Evolutionary conservation across 2,113 vertebrate genomes (phyloP), one percentile per base, ranked within the genome.

Genomic region (Monopterus albus): DNA sequence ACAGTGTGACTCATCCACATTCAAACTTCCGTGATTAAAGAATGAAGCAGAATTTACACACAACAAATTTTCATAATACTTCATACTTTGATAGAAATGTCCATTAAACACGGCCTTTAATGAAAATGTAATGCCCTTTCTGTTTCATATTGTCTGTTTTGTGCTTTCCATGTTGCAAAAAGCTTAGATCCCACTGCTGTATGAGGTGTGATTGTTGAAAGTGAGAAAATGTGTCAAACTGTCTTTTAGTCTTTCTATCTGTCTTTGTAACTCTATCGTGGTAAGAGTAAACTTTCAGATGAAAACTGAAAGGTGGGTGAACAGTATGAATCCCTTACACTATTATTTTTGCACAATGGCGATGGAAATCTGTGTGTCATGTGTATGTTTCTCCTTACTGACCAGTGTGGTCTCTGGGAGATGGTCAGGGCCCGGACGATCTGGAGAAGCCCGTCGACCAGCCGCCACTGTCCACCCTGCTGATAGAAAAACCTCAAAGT

Each of bases 351-450:
- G 45, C 23, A 43, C 73, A 70, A 9, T 65, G 75, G 77, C 61
- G 76, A 56, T 42, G 7, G 47, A 0, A 47, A 63, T 25, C 62
- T 60, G 64, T 78, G 57, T 33, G 42, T 85, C 2, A n/a, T 26
- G 43, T 61, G 15, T 72, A 87, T 50, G 40, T 79, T 66, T 90
- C 33, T 73, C 40, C 72, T 77, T 69, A 77, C 57, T 82, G 43
- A 84, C 66, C 85, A 98, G 96, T 96, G 57, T 98, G 95, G 95
- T 98, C 96, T 82, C 56, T 96, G 50, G 96, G 95, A 43, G 97
- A 98, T 2, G 91, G 94, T 51, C 95, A 94, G 18, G 17, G 70
- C 18, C 91, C 91, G 7, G 97, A 99, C 25, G 96, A 98, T 0
- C 79, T 94, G 66, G 95, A 96, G 10, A 98, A 98, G 72, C 94